Base-by-base conservation (phyloP, 2,113 vertebrate species). In the Podilymbus podiceps region DNA sequence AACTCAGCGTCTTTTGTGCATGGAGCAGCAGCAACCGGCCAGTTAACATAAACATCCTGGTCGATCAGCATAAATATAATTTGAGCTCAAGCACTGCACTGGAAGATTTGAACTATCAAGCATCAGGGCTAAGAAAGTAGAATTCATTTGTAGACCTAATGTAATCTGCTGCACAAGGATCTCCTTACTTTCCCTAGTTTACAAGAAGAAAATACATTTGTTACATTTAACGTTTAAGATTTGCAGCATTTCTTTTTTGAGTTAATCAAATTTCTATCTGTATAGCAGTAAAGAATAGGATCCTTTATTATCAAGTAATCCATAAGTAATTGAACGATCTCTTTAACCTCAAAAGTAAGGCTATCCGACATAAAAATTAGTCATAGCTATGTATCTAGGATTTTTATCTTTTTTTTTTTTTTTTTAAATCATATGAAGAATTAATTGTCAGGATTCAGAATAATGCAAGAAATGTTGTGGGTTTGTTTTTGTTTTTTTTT, bases 41-140 rank as follows among this genome's bases (percentile, higher is more conserved):
- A 85, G 44, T 79, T 79, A 88, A 62, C 38, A 91, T 25, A 91
- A 89, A 67, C 47, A 84, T 58, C 63, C 18, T 30, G 52, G 13
- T 18, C 0, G 0, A 42, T 23, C 75, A 73, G 25, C 0, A 1
- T 24, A 76, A 84, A 77, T 58, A 58, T 6, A 87, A 24, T 67
- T 68, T 59, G 40, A 86, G 59, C 23, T 92, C 76, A 80, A 33
- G 33, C 63, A 24, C 64, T 40, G 30, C 24, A 18, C 35, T 25
- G 11, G 8, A 86, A 63, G 9, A 3, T 44, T 24, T 27, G 46
- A 79, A 78, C 15, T 63, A 13, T 47, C 1, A 1, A 80, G 49
- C 62, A 52, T 35, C 20, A 44, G 24, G 15, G 50, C 35, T 33
- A 58, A 84, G 53, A 73, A 56, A 68, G 27, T 1, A 63, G 50